Evolutionary conservation across 2,113 vertebrate species (phyloP).

Genomic region (Xiphorhynchus elegans): DNA sequence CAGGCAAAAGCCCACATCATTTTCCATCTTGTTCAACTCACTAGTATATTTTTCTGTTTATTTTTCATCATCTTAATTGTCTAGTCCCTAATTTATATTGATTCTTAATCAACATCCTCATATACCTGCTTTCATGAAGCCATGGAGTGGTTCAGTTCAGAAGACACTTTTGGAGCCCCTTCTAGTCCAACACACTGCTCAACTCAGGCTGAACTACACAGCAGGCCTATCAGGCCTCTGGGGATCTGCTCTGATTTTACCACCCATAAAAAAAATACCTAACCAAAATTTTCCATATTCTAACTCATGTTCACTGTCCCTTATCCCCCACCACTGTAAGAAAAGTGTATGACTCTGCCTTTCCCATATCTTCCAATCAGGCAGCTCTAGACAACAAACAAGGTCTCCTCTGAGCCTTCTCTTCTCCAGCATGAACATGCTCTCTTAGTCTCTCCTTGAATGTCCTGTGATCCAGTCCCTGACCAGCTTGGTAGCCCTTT

Average conservation of each 20-base stretch:
- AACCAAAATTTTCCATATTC: neutral
- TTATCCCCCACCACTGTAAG: neutral
- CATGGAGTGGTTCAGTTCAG: neutral
- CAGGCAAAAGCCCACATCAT: neutral
- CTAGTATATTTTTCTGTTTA: neutral
- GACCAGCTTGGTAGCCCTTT: neutral
- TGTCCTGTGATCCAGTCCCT: neutral
- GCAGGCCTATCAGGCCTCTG: fast-evolving
- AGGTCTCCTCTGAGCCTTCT: neutral
- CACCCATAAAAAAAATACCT: neutral
- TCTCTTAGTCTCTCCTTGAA: neutral
- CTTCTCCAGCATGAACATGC: neutral
- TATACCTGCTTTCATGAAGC: neutral
- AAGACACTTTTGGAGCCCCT: neutral
- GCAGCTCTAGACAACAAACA: neutral
- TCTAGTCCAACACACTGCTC: neutral
- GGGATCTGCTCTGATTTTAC: neutral
- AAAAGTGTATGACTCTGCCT: neutral
- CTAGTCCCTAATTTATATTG: neutral
- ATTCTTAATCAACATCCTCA: neutral
- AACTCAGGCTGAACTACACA: neutral
- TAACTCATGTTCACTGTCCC: neutral
- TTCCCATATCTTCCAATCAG: neutral
- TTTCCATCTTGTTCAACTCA: neutral
- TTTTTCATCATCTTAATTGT: neutral